These are phyloP conservation scores for Eubasilissa regina DNA, from an alignment of 1,140 invertebrate species.

Conservation along the genomic window DNA sequence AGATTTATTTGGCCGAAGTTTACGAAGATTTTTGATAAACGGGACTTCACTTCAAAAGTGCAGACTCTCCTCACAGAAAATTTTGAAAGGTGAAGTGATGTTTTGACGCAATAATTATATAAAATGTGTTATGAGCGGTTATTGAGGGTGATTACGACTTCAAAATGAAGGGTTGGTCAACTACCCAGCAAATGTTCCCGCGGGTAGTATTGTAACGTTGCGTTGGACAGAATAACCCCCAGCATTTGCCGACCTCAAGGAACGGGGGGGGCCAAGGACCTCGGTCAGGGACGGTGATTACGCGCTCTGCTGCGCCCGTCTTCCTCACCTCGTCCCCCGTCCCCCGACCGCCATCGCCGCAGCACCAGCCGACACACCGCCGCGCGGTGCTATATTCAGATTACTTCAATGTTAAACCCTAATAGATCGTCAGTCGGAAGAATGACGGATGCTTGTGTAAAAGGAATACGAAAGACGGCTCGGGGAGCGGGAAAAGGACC, in stretches of 20 bases:
- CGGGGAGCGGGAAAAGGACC: not conserved
- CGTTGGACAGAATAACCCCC: no score
- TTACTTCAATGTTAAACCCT: not conserved
- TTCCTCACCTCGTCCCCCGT: not conserved
- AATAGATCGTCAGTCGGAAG: slow-evolving; percentile 2
- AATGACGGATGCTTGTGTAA: not conserved
- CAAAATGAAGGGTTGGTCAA: no score
- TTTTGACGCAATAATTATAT: no score
- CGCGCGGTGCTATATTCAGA: not conserved
- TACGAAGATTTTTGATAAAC: no score
- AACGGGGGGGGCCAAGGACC: slow-evolving; percentile 23
- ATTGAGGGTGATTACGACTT: no score
- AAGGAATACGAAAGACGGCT: not conserved
- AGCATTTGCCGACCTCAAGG: slow-evolving; percentile 17
- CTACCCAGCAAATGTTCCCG: no score
- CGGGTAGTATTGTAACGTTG: no score
- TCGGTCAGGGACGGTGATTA: slow-evolving; percentile 41
- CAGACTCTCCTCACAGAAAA: no score
- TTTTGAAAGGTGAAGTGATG: no score
- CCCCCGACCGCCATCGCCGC: not conserved
- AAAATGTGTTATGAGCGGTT: no score
- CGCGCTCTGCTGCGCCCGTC: slow-evolving; percentile 22
- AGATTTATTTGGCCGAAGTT: no score
- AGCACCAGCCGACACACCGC: not conserved
- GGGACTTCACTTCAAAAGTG: no score